Evolutionary conservation across 2,888 invertebrate genomes (phyloP).

Genomic region (Phengaris arion): DNA sequence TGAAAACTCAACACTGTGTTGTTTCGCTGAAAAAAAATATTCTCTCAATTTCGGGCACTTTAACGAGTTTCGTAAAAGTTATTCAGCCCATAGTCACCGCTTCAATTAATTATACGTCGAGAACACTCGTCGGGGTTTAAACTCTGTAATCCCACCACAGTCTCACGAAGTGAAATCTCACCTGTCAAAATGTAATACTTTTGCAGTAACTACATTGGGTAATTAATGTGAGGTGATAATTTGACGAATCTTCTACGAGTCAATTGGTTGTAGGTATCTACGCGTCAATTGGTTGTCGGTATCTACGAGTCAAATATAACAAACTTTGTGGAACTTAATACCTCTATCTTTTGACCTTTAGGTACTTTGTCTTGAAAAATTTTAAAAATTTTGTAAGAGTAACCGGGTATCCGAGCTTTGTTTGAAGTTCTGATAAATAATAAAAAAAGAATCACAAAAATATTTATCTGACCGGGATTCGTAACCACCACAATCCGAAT

Average conservation of each 20-base stretch:
- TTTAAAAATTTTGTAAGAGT: too few species aligned
- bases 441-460: too few species aligned
- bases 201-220: background rate
- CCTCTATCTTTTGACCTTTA: too few species aligned
- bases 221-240: background rate
- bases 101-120: slow-evolving; percentile 26
- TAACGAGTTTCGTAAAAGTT: background rate
- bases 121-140: background rate
- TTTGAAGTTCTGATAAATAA: too few species aligned
- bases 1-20: background rate
- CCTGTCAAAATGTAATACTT: background rate
- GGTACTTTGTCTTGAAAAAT: too few species aligned
- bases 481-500: too few species aligned
- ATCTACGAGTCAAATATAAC: too few species aligned
- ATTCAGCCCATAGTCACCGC: background rate
- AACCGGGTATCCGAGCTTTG: too few species aligned
- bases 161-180: background rate
- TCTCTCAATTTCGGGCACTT: slow-evolving; percentile 3
- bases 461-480: too few species aligned
- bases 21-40: background rate
- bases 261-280: background rate
- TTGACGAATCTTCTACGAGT: background rate
- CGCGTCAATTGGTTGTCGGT: background rate
- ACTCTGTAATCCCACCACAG: background rate
- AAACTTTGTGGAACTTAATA: too few species aligned